phyloP scores from a whole-genome alignment of 2,797 vertebrate genomes.

The Melanotaenia trifasciata region DNA sequence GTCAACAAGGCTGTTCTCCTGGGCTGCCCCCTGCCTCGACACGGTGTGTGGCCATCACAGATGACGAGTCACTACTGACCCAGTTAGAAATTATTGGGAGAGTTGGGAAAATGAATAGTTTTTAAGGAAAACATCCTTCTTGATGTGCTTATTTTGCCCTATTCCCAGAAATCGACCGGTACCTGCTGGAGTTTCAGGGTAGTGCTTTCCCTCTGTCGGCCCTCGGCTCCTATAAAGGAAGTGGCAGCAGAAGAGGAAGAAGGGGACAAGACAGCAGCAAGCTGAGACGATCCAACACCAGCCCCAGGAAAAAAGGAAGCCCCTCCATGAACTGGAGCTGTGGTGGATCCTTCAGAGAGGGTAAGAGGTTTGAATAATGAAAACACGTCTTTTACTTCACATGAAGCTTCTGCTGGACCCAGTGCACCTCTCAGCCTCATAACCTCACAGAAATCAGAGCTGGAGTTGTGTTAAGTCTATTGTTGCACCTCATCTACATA shows the following conservation, averaged over 20 bases:
- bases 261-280: slow-evolving; percentile 85
- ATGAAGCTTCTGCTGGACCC: too few relatives aligned
- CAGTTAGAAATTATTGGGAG: fast-evolving
- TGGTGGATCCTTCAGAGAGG: slow-evolving; percentile 77
- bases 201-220: slow-evolving; percentile 87
- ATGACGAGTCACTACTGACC: not conserved
- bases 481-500: too few relatives aligned
- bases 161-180: slow-evolving; percentile 87
- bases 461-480: too few relatives aligned
- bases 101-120: not conserved
- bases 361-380: slow-evolving; percentile 43
- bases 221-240: slow-evolving; percentile 85
- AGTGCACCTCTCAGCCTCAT: too few relatives aligned
- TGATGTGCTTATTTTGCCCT: not conserved
- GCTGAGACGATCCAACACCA: slow-evolving; percentile 92
- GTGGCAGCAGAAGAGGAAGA: slow-evolving; percentile 65
- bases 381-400: too few relatives aligned
- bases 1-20: slow-evolving; percentile 92
- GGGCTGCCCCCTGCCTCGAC: slow-evolving; percentile 89
- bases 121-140: not conserved
- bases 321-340: slow-evolving; percentile 81
- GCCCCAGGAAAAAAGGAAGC: slow-evolving; percentile 89
- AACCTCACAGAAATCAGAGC: too few relatives aligned
- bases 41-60: slow-evolving; percentile 78
- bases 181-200: slow-evolving; percentile 88